phyloP scores from a whole-genome alignment of 2,113 vertebrate genomes.

The Eonycteris spelaea region DNA sequence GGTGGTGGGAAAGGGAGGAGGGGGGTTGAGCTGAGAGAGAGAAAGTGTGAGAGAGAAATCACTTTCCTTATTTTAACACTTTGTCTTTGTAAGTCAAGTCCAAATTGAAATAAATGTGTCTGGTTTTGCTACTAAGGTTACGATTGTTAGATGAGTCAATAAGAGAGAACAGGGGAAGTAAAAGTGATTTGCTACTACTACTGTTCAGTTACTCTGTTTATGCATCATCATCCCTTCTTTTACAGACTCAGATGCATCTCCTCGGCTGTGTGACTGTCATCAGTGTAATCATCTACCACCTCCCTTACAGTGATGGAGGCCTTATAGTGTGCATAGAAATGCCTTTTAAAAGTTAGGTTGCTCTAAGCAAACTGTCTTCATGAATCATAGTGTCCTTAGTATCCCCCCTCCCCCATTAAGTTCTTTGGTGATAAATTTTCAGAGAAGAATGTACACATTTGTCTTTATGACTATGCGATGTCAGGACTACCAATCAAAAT shows the following conservation, averaged over 20 bases:
- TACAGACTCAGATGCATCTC: background rate
- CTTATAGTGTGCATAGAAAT: background rate
- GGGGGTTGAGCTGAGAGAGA: background rate
- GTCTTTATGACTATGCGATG: background rate
- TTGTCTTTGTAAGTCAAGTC: background rate
- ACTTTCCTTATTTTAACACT: background rate
- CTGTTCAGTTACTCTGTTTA: background rate
- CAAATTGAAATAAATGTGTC: background rate
- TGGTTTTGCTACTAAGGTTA: background rate
- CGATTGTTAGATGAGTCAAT: background rate
- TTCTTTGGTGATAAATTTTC: background rate
- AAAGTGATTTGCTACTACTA: background rate
- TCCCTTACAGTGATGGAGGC: background rate
- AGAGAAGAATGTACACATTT: background rate
- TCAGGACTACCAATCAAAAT: background rate
- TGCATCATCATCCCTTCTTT: background rate
- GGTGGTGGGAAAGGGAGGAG: no score
- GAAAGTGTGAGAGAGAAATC: background rate
- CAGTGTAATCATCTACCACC: background rate
- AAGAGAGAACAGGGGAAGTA: background rate
- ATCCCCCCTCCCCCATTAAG: background rate
- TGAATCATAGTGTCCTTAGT: background rate
- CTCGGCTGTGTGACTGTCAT: background rate
- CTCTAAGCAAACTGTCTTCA: background rate
- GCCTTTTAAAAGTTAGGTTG: background rate